phyloP scores from a whole-genome alignment of 2,797 vertebrate genomes.

The Anguilla marmorata region DNA sequence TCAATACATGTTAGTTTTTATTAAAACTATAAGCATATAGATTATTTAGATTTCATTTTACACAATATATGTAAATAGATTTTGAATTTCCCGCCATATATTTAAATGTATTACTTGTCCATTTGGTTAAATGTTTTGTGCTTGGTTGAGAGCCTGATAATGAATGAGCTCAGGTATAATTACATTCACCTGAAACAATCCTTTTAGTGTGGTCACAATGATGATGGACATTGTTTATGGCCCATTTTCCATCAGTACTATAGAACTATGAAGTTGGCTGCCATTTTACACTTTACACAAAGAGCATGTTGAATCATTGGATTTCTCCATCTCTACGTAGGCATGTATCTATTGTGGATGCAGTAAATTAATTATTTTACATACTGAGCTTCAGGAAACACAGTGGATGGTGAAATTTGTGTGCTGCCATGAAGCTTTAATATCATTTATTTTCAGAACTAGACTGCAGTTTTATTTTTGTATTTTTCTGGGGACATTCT shows the following conservation, averaged over 20 bases:
- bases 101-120: too few species aligned
- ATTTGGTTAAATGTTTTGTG: background rate
- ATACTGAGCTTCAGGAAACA: background rate
- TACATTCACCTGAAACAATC: background rate
- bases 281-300: background rate
- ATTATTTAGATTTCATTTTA: too few species aligned
- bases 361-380: background rate
- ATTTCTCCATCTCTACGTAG: background rate
- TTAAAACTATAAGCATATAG: too few species aligned
- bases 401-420: background rate
- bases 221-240: background rate
- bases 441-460: background rate
- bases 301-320: background rate
- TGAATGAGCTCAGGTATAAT: background rate
- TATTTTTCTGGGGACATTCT: background rate
- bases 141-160: background rate
- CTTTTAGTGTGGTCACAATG: background rate
- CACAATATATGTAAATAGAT: too few species aligned
- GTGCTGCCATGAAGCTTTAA: background rate
- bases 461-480: conserved; percentile 3
- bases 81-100: too few species aligned
- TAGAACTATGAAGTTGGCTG: background rate
- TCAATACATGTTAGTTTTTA: too few species aligned
- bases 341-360: background rate
- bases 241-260: background rate